A percentile compares a stretch with the other conserved stretches of the same genome.
These are phyloP conservation scores for Apteryx mantelli DNA, from an alignment of 2,113 vertebrate species.

Conservation along the genomic window DNA sequence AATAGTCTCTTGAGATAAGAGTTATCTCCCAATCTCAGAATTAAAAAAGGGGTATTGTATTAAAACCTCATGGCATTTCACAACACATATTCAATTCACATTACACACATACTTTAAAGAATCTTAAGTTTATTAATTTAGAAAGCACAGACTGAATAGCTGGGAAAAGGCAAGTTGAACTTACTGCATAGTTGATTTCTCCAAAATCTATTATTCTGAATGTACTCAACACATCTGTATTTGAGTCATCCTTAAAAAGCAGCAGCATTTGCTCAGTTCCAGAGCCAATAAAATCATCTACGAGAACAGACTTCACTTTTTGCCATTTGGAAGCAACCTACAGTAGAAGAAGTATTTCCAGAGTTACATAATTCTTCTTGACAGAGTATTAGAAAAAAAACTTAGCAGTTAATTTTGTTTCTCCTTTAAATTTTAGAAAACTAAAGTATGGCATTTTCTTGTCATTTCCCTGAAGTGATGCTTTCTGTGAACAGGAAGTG, in stretches of 20 bases:
- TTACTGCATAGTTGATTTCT: slow-evolving; percentile 83
- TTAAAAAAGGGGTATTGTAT: background rate
- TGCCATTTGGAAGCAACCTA: slow-evolving; percentile 88
- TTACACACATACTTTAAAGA: background rate
- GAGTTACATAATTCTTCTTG: background rate
- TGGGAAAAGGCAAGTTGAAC: slow-evolving; percentile 65
- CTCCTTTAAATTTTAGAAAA: background rate
- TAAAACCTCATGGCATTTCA: background rate
- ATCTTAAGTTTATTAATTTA: background rate
- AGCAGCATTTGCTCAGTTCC: slow-evolving; percentile 91
- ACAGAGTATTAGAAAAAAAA: background rate
- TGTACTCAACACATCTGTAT: slow-evolving; percentile 50
- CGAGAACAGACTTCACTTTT: slow-evolving; percentile 76
- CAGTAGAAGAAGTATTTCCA: slow-evolving; percentile 23
- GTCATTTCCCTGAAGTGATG: background rate
- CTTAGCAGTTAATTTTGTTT: background rate
- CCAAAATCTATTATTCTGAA: slow-evolving; percentile 89
- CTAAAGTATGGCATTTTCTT: background rate
- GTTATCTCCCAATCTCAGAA: background rate
- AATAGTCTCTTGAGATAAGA: background rate
- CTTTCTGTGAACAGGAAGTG: background rate
- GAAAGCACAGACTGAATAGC: background rate
- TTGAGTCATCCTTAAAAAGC: slow-evolving; percentile 77
- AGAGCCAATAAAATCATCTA: slow-evolving; percentile 89
- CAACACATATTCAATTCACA: background rate